These are phyloP conservation scores for Callionymus lyra DNA, from an alignment of 2,113 vertebrate species.

Conservation along the genomic window DNA sequence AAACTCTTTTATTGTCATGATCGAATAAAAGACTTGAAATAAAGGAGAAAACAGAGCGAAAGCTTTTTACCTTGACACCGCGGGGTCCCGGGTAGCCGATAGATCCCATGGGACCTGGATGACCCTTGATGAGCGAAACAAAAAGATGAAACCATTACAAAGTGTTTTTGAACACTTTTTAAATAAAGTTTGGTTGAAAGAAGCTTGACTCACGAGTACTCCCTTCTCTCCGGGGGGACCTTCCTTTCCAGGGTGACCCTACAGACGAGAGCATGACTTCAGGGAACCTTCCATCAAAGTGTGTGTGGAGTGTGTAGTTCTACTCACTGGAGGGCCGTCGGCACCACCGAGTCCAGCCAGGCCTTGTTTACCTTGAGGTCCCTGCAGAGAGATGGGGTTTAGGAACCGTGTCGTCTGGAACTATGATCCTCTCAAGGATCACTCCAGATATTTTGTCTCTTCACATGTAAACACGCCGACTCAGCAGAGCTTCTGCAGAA, in stretches of 20 bases:
- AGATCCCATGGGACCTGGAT: conserved; percentile 82
- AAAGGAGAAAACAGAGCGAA: background rate
- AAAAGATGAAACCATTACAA: background rate
- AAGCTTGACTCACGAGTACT: conserved; percentile 68
- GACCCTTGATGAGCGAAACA: conserved; percentile 68
- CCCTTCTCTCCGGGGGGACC: conserved; percentile 92
- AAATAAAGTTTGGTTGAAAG: too few species aligned
- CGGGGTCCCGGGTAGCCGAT: conserved; percentile 93
- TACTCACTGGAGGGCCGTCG: conserved; percentile 91
- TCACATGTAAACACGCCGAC: too few species aligned
- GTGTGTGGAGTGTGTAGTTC: background rate
- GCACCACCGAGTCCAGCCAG: conserved; percentile 82
- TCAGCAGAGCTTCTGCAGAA: too few species aligned
- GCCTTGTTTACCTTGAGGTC: conserved; percentile 76
- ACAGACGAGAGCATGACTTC: conserved; percentile 16
- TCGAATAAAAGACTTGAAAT: too few species aligned
- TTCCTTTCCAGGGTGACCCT: conserved; percentile 98
- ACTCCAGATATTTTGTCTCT: too few species aligned
- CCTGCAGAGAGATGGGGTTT: background rate
- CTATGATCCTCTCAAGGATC: too few species aligned
- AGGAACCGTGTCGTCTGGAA: too few species aligned
- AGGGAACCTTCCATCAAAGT: background rate
- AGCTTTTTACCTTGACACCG: conserved; percentile 84
- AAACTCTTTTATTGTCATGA: too few species aligned
- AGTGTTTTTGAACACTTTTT: too few species aligned